A percentile compares a stretch with the other conserved stretches of the same genome.
Conservation (phyloP, 2,888 invertebrate genomes). For the Lasioglossum malachurum region DNA sequence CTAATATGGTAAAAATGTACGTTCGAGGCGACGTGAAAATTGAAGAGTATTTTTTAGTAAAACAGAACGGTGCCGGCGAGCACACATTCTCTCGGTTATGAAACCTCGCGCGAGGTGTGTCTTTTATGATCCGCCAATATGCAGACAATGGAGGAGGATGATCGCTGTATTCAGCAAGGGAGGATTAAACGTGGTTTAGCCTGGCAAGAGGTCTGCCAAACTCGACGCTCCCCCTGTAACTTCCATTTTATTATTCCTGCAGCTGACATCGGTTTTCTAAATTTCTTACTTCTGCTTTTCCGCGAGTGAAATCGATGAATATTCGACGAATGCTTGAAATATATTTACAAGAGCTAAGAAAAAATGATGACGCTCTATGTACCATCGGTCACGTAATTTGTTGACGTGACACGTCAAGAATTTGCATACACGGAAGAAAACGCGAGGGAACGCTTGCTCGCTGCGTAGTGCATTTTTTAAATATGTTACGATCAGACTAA, state of each 20-base stretch:
- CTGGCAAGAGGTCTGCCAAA: background rate
- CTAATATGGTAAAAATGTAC: background rate
- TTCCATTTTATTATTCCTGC: background rate
- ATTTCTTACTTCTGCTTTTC: background rate
- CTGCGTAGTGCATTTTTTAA: background rate
- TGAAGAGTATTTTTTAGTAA: background rate
- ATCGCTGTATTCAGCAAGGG: background rate
- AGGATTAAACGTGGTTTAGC: background rate
- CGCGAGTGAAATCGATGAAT: background rate
- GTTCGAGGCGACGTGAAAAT: background rate
- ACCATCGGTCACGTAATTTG: background rate
- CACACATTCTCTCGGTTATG: background rate
- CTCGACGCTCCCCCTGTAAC: background rate
- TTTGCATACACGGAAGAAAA: background rate
- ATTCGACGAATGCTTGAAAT: background rate
- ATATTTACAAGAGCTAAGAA: background rate
- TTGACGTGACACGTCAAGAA: background rate
- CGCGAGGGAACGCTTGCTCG: background rate
- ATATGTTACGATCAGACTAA: no score
- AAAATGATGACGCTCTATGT: background rate
- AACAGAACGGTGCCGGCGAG: background rate
- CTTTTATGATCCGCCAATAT: constrained; percentile 4
- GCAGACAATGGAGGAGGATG: background rate
- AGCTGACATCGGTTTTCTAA: background rate
- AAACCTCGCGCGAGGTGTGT: background rate